Evolutionary conservation across 2,888 invertebrate species (phyloP).

Genomic region (Pyralis farinalis): DNA sequence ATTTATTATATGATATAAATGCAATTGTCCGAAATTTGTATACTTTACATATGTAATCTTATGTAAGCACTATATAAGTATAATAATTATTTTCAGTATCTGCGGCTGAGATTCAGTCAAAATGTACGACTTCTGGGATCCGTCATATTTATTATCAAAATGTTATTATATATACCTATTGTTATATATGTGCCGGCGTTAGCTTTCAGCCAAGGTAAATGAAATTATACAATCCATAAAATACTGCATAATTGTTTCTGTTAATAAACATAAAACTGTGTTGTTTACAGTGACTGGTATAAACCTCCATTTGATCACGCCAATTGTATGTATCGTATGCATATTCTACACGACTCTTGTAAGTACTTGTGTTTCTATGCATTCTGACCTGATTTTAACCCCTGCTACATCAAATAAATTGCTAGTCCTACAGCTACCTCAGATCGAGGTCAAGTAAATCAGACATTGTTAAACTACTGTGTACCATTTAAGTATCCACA

Average conservation of each 20-base stretch:
- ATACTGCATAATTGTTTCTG: slow-evolving; percentile 4
- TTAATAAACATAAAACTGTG: slow-evolving; percentile 10
- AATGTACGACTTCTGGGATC: slow-evolving; percentile 86
- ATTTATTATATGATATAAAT: too few relatives aligned
- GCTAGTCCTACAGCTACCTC: slow-evolving; percentile 27
- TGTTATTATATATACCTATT: slow-evolving; percentile 89
- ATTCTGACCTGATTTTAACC: slow-evolving; percentile 34
- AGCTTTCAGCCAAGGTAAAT: slow-evolving; percentile 89
- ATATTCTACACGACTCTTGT: slow-evolving; percentile 96
- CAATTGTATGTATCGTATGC: slow-evolving; percentile 91
- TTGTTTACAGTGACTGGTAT: slow-evolving; percentile 88
- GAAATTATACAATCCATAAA: background rate
- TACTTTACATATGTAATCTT: too few relatives aligned
- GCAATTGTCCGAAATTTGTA: too few relatives aligned
- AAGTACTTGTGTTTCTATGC: slow-evolving; percentile 52
- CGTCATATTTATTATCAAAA: slow-evolving; percentile 85
- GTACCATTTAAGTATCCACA: background rate
- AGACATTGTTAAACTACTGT: slow-evolving; percentile 17
- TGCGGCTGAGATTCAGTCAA: slow-evolving; percentile 84
- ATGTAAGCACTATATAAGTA: too few relatives aligned
- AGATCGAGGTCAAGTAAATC: slow-evolving; percentile 34
- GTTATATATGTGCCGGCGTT: slow-evolving; percentile 94
- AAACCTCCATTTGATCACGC: slow-evolving; percentile 88
- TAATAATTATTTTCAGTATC: slow-evolving; percentile 81
- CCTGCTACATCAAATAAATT: slow-evolving; percentile 28